Evolutionary conservation across 1,140 invertebrate genomes (phyloP), one percentile per base, ranked within the genome.

Genomic region (Drosophila sturtevanti): DNA sequence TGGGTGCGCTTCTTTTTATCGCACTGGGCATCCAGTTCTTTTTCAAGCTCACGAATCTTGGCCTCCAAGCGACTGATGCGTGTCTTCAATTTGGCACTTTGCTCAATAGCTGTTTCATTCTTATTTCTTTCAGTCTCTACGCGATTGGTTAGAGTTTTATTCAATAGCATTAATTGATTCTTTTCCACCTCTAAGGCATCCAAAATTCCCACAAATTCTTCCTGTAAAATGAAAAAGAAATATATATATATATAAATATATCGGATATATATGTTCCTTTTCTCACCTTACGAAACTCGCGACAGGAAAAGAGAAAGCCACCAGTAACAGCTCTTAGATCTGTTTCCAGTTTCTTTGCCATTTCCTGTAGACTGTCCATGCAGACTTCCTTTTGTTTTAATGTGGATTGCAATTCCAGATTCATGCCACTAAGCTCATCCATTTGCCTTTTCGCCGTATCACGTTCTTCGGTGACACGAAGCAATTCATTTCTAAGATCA

Each of bases 141-240:
- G 21, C 94, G 92, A 35, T 92, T 91, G 72, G 93, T 93, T 0
- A 93, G 77, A 0, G 92, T 81, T n/a, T 93, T 90, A 9, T 93
- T 91, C 2, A 94, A 75, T 38, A 94, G 92, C 68, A 94, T 72
- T 6, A 95, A 74, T 44, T 93, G 87, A 62, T 93, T 80, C 52
- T 93, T 92, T 75, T 95, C 94, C 31, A 92, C 92, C 89, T 95
- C 94, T 1, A 94, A 82, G 6, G 93, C 92, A 62, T 93, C 81
- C 18, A 92, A 71, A 35, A 93, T 73, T 31, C 91, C 91, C 44
- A 81, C 78, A 51, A 89, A 91, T 56, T 91, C 89, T 16, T 91
- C 89, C 90, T 85, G 44, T n/a, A 51, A 12, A 1, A 3, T 3
- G 2, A 24, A 3, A 24, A 4, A 3, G 4, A 3, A 24, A 4